Conservation (phyloP, 2,888 invertebrate genomes). For the Saturnia pavonia region DNA sequence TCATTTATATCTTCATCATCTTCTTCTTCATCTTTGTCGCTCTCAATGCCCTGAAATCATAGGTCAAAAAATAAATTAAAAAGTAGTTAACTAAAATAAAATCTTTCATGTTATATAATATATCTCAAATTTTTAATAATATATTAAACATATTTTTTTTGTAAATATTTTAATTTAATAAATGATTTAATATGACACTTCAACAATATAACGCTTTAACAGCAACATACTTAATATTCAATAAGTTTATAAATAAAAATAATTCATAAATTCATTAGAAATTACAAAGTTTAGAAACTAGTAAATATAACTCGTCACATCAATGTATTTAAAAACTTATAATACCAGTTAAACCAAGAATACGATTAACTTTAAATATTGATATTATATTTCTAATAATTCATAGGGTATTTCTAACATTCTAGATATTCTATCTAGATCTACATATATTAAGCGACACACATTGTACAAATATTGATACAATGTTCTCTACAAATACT, state of each 20-base stretch:
- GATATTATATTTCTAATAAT: no score
- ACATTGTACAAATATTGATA: constrained; percentile 56
- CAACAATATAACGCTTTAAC: not conserved
- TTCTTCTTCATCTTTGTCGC: constrained; percentile 69
- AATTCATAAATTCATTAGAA: no score
- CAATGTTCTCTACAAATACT: constrained; percentile 70
- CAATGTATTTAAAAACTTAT: no score
- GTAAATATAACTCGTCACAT: no score
- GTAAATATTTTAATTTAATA: not conserved
- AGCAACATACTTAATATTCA: not conserved
- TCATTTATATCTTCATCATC: constrained; percentile 60
- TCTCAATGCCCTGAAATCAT: constrained; percentile 68
- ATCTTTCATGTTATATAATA: not conserved
- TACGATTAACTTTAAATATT: no score
- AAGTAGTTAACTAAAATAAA: not conserved
- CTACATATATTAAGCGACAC: constrained; percentile 31
- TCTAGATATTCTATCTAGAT: no score
- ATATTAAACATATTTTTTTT: not conserved
- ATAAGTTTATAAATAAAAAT: not conserved
- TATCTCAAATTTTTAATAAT: not conserved
- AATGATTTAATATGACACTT: constrained; percentile 4
- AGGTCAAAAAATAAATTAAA: not conserved
- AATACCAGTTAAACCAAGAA: no score
- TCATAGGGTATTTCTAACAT: no score
- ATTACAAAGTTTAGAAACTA: no score